Conservation (phyloP, 2,888 invertebrate genomes). For the Scaptomyza tumidula region DNA sequence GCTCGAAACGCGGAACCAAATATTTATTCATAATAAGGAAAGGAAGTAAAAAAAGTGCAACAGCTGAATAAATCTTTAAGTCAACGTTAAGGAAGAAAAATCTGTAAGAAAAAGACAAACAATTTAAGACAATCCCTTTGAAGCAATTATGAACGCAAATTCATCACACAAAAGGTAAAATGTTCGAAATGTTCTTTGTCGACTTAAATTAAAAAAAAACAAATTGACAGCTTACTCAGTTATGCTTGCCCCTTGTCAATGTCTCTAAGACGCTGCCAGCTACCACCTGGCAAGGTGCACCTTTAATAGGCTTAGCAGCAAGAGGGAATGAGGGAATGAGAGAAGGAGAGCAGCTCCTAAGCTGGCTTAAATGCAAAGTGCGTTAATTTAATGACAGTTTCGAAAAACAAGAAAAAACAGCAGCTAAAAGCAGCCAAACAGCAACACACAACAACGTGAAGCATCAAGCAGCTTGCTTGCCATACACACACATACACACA, state of each 20-base stretch:
- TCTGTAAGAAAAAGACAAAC: not conserved
- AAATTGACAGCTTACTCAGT: conserved; percentile 16
- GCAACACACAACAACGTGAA: not conserved
- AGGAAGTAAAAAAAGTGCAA: not conserved
- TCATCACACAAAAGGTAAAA: conserved; percentile 21
- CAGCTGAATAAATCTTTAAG: not conserved
- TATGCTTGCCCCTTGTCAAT: not conserved
- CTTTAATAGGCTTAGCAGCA: conserved; percentile 69
- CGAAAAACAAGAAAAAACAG: conserved; percentile 13
- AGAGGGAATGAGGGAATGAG: too few relatives aligned
- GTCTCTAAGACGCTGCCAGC: not conserved
- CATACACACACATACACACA: not conserved
- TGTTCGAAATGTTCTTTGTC: conserved; percentile 3
- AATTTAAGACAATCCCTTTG: conserved; percentile 7
- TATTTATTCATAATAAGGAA: not conserved
- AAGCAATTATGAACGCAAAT: conserved; percentile 22
- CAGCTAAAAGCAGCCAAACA: not conserved
- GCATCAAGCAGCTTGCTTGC: conserved; percentile 16
- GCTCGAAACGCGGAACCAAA: not conserved
- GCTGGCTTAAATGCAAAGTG: conserved; percentile 67
- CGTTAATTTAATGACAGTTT: conserved; percentile 64
- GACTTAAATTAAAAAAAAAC: conserved; percentile 16
- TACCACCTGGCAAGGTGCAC: conserved; percentile 29
- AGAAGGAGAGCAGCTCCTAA: conserved; percentile 27
- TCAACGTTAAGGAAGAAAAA: not conserved